Evolutionary conservation across 2,113 vertebrate species (phyloP).

Genomic region (Macquaria ambigua): DNA sequence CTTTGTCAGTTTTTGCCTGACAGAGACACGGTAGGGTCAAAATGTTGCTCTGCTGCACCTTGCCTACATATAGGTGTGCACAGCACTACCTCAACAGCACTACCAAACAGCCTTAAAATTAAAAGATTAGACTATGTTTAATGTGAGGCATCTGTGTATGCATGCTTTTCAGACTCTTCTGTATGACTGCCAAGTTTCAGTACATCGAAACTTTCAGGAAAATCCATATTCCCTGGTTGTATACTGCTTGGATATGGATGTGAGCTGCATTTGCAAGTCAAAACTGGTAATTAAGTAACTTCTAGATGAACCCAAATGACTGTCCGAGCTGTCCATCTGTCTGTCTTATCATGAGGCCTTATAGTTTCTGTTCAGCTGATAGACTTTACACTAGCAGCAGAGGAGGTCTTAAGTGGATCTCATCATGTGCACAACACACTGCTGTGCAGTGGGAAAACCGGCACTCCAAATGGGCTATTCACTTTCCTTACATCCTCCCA

Average conservation of each 20-base stretch:
- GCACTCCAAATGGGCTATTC: neutral
- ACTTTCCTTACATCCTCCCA: constrained; percentile 24
- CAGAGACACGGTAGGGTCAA: too few species aligned
- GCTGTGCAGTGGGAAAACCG: neutral
- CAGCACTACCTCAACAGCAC: too few species aligned
- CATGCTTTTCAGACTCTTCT: neutral
- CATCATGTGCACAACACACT: constrained; percentile 11
- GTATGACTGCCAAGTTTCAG: neutral
- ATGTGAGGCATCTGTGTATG: neutral
- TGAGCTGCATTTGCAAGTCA: constrained; percentile 1
- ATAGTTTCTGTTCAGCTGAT: neutral
- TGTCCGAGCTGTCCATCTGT: neutral
- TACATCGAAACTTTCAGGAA: neutral
- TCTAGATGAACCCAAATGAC: neutral
- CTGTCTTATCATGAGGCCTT: neutral
- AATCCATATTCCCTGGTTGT: neutral
- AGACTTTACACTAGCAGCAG: neutral
- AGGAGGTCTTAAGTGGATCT: neutral
- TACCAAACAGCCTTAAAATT: neutral
- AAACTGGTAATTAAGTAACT: neutral
- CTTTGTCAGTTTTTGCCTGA: too few species aligned
- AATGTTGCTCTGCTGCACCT: too few species aligned
- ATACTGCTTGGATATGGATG: neutral
- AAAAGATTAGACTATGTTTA: neutral
- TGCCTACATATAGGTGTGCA: too few species aligned